Base-by-base conservation (phyloP, 2,888 invertebrate genomes). In the Diploptera punctata region DNA sequence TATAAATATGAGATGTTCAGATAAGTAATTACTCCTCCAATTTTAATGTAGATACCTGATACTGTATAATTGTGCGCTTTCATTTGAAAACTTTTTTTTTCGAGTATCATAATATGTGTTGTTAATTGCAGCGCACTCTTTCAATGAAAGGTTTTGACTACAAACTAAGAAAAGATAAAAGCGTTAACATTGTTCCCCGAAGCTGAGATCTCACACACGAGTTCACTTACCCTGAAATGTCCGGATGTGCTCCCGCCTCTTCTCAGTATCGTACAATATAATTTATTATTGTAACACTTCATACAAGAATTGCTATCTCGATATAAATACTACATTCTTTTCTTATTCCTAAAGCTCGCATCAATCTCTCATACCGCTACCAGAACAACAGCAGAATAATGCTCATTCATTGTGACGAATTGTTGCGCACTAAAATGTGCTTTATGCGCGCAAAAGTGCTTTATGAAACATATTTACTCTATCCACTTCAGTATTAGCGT, bases 251-350 rank as follows among this genome's bases (percentile, higher is more conserved):
- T 16, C 31, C 7, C 62, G 4, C 62, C 62, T 47, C 18, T 2
- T 9, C 18, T 52, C 19, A 52, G 19, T 24, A 24, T 10, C 10
- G 62, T 62, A 52, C 62, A 43, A 21, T 62, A 62, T 62, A 33
- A 31, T 61, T 61, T 61, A 43, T 62, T 43, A 62, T 62, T 38
- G 62, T 43, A 62, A 62, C 62, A 62, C 62, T 62, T 62, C 16
- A 62, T 62, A 43, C 62, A 62, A 62, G 62, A 43, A 38, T 62
- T 43, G 24, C 33, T 62, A 62, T 62, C 62, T 62, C 33, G 21
- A 62, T 62, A 33, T 38, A 62, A 52, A 52, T 52, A 2, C 52
- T 52, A 24, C 16, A n/a, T 47, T 47, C 13, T 21, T 24, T 52
- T 52, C 21, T 24, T 52, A 52, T 19, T 19, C 13, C 21, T 21